Base-by-base conservation (phyloP, 2,113 vertebrate genomes). In the Trinectes maculatus region DNA sequence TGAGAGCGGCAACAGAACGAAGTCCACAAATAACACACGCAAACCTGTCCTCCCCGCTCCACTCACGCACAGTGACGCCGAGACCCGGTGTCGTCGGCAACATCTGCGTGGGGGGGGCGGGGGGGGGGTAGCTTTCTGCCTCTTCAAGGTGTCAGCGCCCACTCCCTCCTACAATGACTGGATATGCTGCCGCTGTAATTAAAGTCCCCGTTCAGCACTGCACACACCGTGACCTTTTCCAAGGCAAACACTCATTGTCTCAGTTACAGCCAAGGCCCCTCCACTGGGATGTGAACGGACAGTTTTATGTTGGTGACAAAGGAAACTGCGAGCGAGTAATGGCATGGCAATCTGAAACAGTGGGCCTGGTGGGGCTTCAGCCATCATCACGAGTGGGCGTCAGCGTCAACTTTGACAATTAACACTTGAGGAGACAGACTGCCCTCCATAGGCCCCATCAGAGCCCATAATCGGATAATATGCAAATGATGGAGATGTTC, bases 191-290 rank as follows among this genome's bases (percentile, higher is more conserved):
- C 0, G 62, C 77, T 83, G 72, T 80, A 88, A 89, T 91, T 87
- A 85, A 85, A 83, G 80, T 68, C 71, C 60, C 57, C 33, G 77
- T 81, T 62, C 79, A 77, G 62, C 49, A 8, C 77, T 64, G 29
- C 66, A 47, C 67, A 82, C 71, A 66, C 53, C 18, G 8, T 89
- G 86, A 91, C 85, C 86, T 89, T 89, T 86, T 74, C 71, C 70
- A 66, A 39, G 24, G 65, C 88, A 86, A 84, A 87, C 78, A 84
- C 54, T 84, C 84, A 83, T 81, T 81, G 78, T 85, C 69, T 81
- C 64, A 21, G 60, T 77, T 72, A 72, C 71, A 80, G 21, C 63
- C 48, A 62, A 46, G 44, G 43, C 55, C 52, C 22, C 48, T 78
- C 68, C 54, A 6, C 58, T 24, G 56, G 74, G 64, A 77, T 48